These are phyloP conservation scores for Drosophila jambulina DNA, from an alignment of 1,140 invertebrate genomes.

Conservation along the genomic window DNA sequence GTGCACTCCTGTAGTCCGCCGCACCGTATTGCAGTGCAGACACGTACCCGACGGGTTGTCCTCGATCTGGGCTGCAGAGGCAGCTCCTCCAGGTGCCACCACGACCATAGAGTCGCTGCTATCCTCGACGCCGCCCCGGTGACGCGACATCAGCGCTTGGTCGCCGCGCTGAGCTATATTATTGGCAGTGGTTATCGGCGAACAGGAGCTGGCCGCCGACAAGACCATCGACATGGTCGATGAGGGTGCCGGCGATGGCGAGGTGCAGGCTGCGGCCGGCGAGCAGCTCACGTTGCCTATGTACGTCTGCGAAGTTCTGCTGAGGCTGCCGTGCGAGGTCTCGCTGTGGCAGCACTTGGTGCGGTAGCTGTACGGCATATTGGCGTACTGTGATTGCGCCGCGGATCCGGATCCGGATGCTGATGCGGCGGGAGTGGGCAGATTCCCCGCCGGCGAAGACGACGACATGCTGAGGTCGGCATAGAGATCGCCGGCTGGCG, in stretches of 20 bases:
- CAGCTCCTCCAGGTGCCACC: constrained; percentile 21
- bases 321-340: constrained; percentile 33
- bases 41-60: constrained; percentile 59
- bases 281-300: constrained; percentile 35
- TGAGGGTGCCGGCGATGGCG: constrained; percentile 41
- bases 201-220: constrained; percentile 41
- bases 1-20: constrained; percentile 83
- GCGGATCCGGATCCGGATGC: constrained; percentile 5
- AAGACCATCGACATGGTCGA: constrained; percentile 43
- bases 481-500: constrained; percentile 67
- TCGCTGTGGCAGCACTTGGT: constrained; percentile 70
- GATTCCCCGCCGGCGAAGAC: constrained; percentile 10
- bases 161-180: not conserved
- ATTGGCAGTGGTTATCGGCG: constrained; percentile 39
- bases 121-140: constrained; percentile 19
- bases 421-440: constrained; percentile 11
- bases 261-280: constrained; percentile 53
- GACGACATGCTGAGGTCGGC: constrained; percentile 39
- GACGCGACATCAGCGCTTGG: not conserved
- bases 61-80: constrained; percentile 13
- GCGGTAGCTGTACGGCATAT: constrained; percentile 67
- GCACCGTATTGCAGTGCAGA: constrained; percentile 79
- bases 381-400: constrained; percentile 61
- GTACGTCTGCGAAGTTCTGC: constrained; percentile 54
- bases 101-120: constrained; percentile 49